Evolutionary conservation across 1,140 invertebrate species (phyloP), one percentile per base, ranked within the genome.

Genomic region (Bombus haemorrhoidalis): DNA sequence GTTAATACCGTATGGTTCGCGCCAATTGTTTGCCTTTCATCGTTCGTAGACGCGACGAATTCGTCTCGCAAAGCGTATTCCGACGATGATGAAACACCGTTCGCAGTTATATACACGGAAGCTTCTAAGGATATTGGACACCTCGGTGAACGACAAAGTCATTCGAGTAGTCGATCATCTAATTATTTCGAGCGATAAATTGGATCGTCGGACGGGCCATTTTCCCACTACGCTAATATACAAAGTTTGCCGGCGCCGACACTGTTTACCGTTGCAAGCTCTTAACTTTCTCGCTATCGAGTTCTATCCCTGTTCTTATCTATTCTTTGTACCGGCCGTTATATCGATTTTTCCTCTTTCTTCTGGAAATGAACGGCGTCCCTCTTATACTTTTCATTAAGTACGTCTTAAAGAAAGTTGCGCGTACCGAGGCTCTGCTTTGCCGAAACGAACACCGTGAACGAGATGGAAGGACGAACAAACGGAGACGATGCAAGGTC

Each of bases 151-250:
- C 22, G 73, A 74, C 53, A 74, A 53, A 74, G 43, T 53, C 18
- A 25, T n/a, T 34, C 18, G 59, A 18, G 28, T 43, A 64, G 25
- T 12, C 15, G 57, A 32, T 41, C 37, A 32, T 78, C 39, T 41
- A 78, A 78, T 78, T 78, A 78, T 64, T 64, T 41, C 28, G 13
- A 64, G 28, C 37, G 8, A 39, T 15, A 64, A 78, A 64, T 77
- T 77, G 10, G 13, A 41, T 78, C n/a, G 28, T 32, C 28, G 59
- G 15, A 12, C 37, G 37, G 37, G 62, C 59, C n/a, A 41, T 78
- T 64, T 78, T 78, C 15, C 15, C 28, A 64, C 28, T 6, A 32
- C 10, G 28, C 8, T 53, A 2, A 32, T 62, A 62, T 39, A 18
- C 4, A 62, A 77, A 77, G 34, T 77, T 77, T 15, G 8, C 25